Conservation (phyloP, 2,113 vertebrate genomes). For the Oenanthe oenanthe region DNA sequence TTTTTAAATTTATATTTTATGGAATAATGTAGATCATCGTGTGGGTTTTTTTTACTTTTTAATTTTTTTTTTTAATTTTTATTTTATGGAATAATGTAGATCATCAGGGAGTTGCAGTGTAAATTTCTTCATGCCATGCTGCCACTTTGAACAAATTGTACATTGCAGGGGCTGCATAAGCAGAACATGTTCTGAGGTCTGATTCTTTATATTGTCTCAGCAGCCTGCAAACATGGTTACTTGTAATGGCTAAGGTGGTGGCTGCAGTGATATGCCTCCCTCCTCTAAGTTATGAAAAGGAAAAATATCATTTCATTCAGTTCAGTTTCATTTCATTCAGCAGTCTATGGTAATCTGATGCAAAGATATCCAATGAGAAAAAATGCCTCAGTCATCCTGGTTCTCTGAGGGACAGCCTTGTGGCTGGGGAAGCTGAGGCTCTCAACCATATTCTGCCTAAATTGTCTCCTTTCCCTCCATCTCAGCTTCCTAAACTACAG, state of each 20-base stretch:
- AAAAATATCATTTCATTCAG: background rate
- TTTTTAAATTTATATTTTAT: background rate
- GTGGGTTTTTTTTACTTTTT: too few species aligned
- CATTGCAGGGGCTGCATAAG: background rate
- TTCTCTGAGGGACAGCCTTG: background rate
- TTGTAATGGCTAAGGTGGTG: background rate
- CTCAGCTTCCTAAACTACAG: background rate
- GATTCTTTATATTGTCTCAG: background rate
- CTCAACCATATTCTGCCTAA: background rate
- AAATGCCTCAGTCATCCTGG: background rate
- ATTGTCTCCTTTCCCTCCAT: background rate
- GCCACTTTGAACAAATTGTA: background rate
- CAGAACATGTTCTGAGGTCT: background rate
- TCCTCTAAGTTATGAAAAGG: background rate
- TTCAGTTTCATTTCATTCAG: background rate
- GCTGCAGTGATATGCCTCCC: background rate
- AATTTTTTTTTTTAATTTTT: background rate
- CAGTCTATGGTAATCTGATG: background rate
- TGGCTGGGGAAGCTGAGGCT: background rate
- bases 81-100: background rate
- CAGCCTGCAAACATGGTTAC: background rate
- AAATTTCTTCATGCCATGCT: background rate
- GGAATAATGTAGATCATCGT: background rate
- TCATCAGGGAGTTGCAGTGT: background rate
- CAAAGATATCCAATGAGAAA: background rate